Conservation (phyloP, 1,140 invertebrate species). For the Ooceraea biroi region DNA sequence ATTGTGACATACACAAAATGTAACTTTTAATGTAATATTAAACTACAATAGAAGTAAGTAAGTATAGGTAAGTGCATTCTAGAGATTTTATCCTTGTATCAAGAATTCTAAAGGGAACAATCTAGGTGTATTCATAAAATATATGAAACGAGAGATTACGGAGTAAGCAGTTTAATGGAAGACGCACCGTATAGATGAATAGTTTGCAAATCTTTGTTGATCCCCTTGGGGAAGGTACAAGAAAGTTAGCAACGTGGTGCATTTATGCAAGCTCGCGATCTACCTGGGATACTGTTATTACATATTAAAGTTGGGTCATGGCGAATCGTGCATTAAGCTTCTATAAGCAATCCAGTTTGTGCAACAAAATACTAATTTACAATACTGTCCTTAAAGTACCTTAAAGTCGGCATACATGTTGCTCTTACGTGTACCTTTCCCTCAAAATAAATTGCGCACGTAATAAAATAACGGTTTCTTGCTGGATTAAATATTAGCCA, state of each 20-base stretch:
- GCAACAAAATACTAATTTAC: conserved; percentile 28
- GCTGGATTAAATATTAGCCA: too few relatives aligned
- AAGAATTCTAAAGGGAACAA: background rate
- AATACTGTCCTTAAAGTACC: background rate
- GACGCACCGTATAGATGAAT: background rate
- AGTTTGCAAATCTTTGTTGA: conserved; percentile 21
- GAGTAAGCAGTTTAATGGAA: background rate
- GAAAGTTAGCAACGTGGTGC: conserved; percentile 27
- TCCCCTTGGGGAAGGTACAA: background rate
- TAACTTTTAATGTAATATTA: conserved; percentile 17
- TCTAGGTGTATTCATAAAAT: background rate
- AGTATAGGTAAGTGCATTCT: too few relatives aligned
- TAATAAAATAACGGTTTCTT: too few relatives aligned
- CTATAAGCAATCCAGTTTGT: conserved; percentile 17
- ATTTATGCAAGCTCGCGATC: conserved; percentile 45
- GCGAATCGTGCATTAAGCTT: conserved; percentile 30
- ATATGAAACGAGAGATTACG: background rate
- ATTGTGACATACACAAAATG: too few relatives aligned
- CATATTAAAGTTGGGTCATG: conserved; percentile 41
- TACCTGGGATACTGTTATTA: background rate
- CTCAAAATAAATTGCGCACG: too few relatives aligned
- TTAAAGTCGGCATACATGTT: too few relatives aligned
- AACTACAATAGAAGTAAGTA: background rate
- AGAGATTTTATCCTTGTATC: background rate
- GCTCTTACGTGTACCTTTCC: too few relatives aligned